Evolutionary conservation across 2,888 invertebrate genomes (phyloP).

Genomic region (Pedicia rivosa): DNA sequence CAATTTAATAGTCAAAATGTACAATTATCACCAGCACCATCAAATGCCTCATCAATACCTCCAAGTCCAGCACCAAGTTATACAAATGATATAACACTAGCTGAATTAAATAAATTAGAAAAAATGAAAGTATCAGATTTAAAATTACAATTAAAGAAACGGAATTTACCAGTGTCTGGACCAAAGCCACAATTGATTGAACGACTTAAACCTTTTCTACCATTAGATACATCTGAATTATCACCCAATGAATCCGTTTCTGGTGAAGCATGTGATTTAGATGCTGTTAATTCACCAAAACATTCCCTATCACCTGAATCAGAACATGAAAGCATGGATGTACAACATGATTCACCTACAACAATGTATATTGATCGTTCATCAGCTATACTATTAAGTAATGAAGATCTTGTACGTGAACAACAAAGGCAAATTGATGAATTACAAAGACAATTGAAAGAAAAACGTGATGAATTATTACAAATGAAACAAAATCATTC

Average conservation of each 20-base stretch:
- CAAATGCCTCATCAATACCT: slow-evolving; percentile 30
- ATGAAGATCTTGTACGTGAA: slow-evolving; percentile 64
- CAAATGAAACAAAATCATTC: slow-evolving; percentile 44
- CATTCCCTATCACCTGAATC: slow-evolving; percentile 17
- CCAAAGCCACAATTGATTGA: slow-evolving; percentile 92
- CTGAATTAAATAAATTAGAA: slow-evolving; percentile 52
- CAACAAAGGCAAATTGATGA: slow-evolving; percentile 80
- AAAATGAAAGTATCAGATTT: slow-evolving; percentile 95
- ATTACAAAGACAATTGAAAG: slow-evolving; percentile 62
- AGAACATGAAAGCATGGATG: slow-evolving; percentile 30
- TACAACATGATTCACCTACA: slow-evolving; percentile 25
- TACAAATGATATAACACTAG: slow-evolving; percentile 18
- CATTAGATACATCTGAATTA: slow-evolving; percentile 31
- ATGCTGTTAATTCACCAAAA: slow-evolving; percentile 20
- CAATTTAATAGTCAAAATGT: slow-evolving; percentile 26
- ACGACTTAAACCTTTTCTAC: slow-evolving; percentile 59
- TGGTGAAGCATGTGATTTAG: slow-evolving; percentile 25
- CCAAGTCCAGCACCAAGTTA: slow-evolving; percentile 27
- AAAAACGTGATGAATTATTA: slow-evolving; percentile 61
- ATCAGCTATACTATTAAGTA: slow-evolving; percentile 26
- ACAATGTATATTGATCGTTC: slow-evolving; percentile 14
- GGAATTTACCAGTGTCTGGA: slow-evolving; percentile 89
- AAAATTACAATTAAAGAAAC: slow-evolving; percentile 83
- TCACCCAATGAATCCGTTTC: slow-evolving; percentile 30
- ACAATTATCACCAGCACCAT: slow-evolving; percentile 36